These are phyloP conservation scores for Oxygymnocypris stewartii DNA, from an alignment of 2,113 vertebrate genomes.

Conservation along the genomic window DNA sequence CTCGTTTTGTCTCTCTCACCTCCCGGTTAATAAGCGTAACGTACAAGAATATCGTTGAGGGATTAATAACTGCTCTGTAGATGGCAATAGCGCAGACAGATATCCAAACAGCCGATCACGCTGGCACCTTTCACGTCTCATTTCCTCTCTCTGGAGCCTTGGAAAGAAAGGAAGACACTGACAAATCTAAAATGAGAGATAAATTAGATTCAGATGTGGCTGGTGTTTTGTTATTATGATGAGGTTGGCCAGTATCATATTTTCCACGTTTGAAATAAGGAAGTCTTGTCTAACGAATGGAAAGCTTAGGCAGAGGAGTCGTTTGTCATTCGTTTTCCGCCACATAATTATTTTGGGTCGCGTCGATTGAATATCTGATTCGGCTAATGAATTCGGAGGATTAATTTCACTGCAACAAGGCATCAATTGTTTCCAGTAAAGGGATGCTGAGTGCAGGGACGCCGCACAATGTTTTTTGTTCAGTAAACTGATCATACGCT, in stretches of 20 bases:
- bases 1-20: neutral
- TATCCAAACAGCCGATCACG: constrained; percentile 47
- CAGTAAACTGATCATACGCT: constrained; percentile 85
- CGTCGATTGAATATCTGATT: constrained; percentile 86
- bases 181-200: constrained; percentile 59
- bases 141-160: constrained; percentile 46
- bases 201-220: constrained; percentile 56
- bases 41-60: constrained; percentile 48
- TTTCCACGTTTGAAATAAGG: constrained; percentile 58
- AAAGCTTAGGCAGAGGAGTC: constrained; percentile 54
- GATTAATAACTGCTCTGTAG: constrained; percentile 53
- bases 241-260: constrained; percentile 58
- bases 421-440: constrained; percentile 87
- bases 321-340: constrained; percentile 75
- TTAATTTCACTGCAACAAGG: constrained; percentile 89
- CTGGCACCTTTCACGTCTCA: constrained; percentile 56
- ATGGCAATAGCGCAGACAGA: constrained; percentile 41
- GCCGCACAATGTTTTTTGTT: constrained; percentile 70
- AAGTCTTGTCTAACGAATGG: constrained; percentile 39
- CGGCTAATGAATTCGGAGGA: constrained; percentile 87
- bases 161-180: constrained; percentile 50
- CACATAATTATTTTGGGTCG: constrained; percentile 79
- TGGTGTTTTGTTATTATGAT: constrained; percentile 56
- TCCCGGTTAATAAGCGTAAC: constrained; percentile 26
- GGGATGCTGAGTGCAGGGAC: constrained; percentile 66